Base-by-base conservation (phyloP, 2,113 vertebrate species). In the Enhydra lutris region DNA sequence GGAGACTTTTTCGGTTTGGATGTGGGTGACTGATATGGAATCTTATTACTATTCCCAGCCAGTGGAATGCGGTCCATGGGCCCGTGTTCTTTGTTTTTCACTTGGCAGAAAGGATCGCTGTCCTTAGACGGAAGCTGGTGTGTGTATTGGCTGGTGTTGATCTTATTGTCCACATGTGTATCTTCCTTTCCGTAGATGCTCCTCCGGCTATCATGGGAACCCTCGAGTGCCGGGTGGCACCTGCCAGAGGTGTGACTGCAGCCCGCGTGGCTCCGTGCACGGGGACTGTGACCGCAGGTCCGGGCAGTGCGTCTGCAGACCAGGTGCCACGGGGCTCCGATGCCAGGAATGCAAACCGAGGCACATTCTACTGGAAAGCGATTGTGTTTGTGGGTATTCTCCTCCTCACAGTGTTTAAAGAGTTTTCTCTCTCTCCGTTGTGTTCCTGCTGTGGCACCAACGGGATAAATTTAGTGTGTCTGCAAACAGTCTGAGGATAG, bases 301-400 rank as follows among this genome's bases (percentile, higher is more conserved):
- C 0, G 99, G 99, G 6, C 98, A 99, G 97, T 99, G 99, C 39
- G 47, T 98, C 93, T 99, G 99, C 80, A 99, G 99, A 96, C 96
- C 95, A 0, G 99, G 99, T 4, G 98, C 99, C 65, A 98, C 92
- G 1, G 99, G 99, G 57, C 99, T 97, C 29, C 98, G 97, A 36
- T 99, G 99, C 26, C 98, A 99, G 82, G 94, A 98, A 21, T 99
- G 99, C 87, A 98, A 99, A 24, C 98, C 98, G 0, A 99, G 99
- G n/a, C 99, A 99, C 74, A 93, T 99, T 39, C 99, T 99, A 34
- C 65, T 99, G 97, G 98, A 98, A 36, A 98, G 98, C 1, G 36
- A 98, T 78, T 99, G 99, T 98, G 81, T 99, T 52, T 99, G 99
- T 99, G 98, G 96, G 99, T 99, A 96, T 6, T 71, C 67, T 73